Base-by-base conservation (phyloP, 2,113 vertebrate genomes). In the Chaenogobius annularis region DNA sequence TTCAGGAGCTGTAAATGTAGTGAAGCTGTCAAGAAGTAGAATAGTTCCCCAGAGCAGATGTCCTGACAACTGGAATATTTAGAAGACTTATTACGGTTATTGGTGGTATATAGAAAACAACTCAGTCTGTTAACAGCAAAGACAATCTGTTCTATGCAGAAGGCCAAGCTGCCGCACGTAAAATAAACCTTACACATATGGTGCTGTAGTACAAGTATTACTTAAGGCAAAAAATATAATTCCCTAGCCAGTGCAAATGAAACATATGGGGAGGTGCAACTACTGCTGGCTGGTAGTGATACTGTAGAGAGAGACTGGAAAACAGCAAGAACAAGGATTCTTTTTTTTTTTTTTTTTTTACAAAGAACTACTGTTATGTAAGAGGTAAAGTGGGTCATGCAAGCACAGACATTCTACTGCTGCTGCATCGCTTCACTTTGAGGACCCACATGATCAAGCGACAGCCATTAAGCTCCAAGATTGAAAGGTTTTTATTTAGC, bases 371-470 rank as follows among this genome's bases (percentile, higher is more conserved):
- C 52, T 83, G 70, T 89, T 86, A 87, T 23, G n/a, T 85, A 87
- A 88, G 87, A 76, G 26, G 59, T 58, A 83, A 89, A 90, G 74
- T 89, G 74, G 86, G 85, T 86, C 86, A 90, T 65, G 44, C 62
- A 64, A 58, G 84, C 72, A 78, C 73, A 75, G 76, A 79, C 73
- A 82, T 66, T 78, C 85, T 86, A 74, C 82, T 74, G 62, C 62
- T 65, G 63, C 63, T 66, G 79, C 81, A 79, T 85, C 78, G 78
- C 67, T 82, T 69, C 72, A 67, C 75, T 79, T 82, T 69, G 72
- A 84, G 73, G 37, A 44, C 43, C 72, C 76, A 69, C 76, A 77
- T 70, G 81, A 70, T 79, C 69, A 78, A 31, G 46, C 52, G 44
- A 67, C 69, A 70, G 15, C 67, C 4, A 31, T 69, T 55, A 63